phyloP scores from a whole-genome alignment of 2,888 invertebrate genomes.

The Phoronis australis region DNA sequence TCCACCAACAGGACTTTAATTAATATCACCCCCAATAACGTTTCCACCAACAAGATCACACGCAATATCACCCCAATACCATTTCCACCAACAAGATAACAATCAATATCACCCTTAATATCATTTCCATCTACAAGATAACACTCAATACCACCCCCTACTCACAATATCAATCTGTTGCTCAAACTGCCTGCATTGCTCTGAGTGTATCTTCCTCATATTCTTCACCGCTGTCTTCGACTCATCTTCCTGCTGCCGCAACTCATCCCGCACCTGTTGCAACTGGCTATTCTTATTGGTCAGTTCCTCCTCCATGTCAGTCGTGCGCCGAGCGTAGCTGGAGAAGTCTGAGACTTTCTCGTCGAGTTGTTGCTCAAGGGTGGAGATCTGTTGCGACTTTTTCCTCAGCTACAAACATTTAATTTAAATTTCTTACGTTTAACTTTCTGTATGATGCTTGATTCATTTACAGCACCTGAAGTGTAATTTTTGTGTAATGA shows the following conservation, averaged over 20 bases:
- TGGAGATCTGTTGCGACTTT: slow-evolving; percentile 25
- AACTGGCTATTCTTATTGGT: slow-evolving; percentile 14
- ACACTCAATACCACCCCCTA: background rate
- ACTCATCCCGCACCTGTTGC: slow-evolving; percentile 19
- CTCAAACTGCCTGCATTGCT: slow-evolving; percentile 34
- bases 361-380: slow-evolving; percentile 30
- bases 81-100: background rate
- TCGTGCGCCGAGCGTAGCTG: slow-evolving; percentile 22
- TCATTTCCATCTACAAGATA: background rate
- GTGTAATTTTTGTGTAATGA: too few relatives aligned
- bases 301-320: slow-evolving; percentile 30
- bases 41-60: too few relatives aligned
- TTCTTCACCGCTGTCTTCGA: slow-evolving; percentile 18
- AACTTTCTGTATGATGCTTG: too few relatives aligned
- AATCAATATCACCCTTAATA: background rate
- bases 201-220: slow-evolving; percentile 24
- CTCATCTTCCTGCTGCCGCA: slow-evolving; percentile 19
- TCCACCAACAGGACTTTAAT: too few relatives aligned
- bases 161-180: slow-evolving; percentile 38
- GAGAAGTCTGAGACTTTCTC: slow-evolving; percentile 30
- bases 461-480: too few relatives aligned
- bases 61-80: background rate
- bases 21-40: too few relatives aligned
- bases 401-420: slow-evolving; percentile 25
- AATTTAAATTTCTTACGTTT: slow-evolving; percentile 1